Base-by-base conservation (phyloP, 1,140 invertebrate species). In the Popillia japonica region DNA sequence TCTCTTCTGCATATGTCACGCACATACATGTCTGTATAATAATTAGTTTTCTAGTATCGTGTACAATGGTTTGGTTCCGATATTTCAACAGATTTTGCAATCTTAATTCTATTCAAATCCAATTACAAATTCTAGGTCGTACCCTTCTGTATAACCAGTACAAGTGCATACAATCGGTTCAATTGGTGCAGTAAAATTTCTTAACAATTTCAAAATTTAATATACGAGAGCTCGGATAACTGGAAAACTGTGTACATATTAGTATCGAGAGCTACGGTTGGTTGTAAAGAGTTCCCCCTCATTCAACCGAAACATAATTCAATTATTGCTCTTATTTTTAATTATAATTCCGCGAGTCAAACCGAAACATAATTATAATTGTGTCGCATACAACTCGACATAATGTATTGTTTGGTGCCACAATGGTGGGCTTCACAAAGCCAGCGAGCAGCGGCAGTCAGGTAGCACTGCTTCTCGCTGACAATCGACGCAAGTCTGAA, bases 401-500 rank as follows among this genome's bases (percentile, higher is more conserved):
- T 79, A 84, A 85, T 84, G 82, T 80, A 85, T 85, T 85, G 84
- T 85, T 85, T 80, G 81, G 78, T 59, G 23, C 48, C 75, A 84
- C 83, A 84, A 84, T 77, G 81, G 78, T 61, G 23, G 76, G 40
- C 79, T 77, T 76, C 77, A 84, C 83, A 84, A 84, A 81, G 61
- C 22, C 61, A 27, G 61, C 61, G 61, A 68, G 61, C 61, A 68
- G 81, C 83, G 82, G 82, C 83, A 84, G 82, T 79, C 83, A 85
- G 84, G 83, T 84, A 81, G 82, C 80, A 81, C 82, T 82, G 82
- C 83, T 83, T 77, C 78, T 80, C 72, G 27, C 27, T 80, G 80
- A 84, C 81, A 85, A 84, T 85, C 81, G 82, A 83, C 79, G 80
- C 83, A 83, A 84, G 85, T 85, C 83, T 86, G 84, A 86, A 86